Conservation (phyloP, 2,888 invertebrate genomes). For the Papilio gigon region DNA sequence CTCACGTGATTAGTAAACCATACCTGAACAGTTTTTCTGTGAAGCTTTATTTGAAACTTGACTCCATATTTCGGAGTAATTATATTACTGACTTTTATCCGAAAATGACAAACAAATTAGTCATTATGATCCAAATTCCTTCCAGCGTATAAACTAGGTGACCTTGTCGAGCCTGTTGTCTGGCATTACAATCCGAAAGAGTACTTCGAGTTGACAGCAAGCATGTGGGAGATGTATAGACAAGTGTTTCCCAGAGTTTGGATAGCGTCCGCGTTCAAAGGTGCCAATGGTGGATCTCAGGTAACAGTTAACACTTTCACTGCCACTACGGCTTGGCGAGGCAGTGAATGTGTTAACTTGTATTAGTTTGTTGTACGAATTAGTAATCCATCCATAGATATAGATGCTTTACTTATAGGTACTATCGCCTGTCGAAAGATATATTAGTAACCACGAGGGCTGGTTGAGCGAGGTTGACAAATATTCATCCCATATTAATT, state of each 20-base stretch:
- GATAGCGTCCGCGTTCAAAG: slow-evolving; percentile 93
- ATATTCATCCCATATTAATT: slow-evolving; percentile 75
- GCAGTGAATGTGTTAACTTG: no score
- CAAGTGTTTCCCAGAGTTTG: slow-evolving; percentile 87
- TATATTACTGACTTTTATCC: no score
- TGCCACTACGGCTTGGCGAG: background rate
- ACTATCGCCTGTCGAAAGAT: slow-evolving; percentile 85
- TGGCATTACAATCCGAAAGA: slow-evolving; percentile 85
- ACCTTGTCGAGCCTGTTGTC: slow-evolving; percentile 85
- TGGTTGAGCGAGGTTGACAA: slow-evolving; percentile 84
- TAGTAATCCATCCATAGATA: no score
- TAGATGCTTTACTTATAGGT: slow-evolving; percentile 56
- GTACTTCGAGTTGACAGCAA: slow-evolving; percentile 75
- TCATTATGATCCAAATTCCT: no score
- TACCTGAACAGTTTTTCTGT: no score
- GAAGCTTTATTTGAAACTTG: no score
- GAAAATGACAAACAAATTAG: no score
- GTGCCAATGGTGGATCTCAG: slow-evolving; percentile 90
- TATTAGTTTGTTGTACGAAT: no score
- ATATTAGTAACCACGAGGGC: slow-evolving; percentile 88
- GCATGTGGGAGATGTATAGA: slow-evolving; percentile 85
- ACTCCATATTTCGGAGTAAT: no score
- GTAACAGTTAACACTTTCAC: slow-evolving; percentile 54
- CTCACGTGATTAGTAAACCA: no score
- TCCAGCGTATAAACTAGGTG: slow-evolving; percentile 83